Conservation (phyloP, 1,140 invertebrate species). For the Pseudomyrmex pallidus region DNA sequence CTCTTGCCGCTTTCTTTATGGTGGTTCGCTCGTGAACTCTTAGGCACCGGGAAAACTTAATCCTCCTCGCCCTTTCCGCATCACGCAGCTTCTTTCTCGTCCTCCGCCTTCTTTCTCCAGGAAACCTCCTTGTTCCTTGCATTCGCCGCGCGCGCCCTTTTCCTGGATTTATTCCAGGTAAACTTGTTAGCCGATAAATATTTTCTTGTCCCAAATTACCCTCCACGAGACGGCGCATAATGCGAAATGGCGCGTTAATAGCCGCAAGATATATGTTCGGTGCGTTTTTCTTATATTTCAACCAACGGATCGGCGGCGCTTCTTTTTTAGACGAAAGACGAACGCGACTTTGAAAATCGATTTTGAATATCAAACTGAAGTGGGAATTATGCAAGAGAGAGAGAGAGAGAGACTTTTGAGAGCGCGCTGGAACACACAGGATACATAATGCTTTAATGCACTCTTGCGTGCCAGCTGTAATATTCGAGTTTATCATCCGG, state of each 20-base stretch:
- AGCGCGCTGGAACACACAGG: too few relatives aligned
- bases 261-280: not conserved
- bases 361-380: too few relatives aligned
- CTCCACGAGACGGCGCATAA: conserved; percentile 39
- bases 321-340: too few relatives aligned
- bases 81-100: conserved; percentile 22
- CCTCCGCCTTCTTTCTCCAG: not conserved
- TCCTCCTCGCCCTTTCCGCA: conserved; percentile 47
- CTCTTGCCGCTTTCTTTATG: conserved; percentile 42
- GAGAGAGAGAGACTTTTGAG: too few relatives aligned
- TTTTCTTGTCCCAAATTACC: conserved; percentile 57
- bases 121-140: too few relatives aligned
- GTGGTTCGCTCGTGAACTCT: conserved; percentile 51
- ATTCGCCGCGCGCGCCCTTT: conserved; percentile 1
- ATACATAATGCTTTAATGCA: too few relatives aligned
- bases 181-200: conserved; percentile 60
- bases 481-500: not conserved
- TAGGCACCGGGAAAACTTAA: conserved; percentile 54
- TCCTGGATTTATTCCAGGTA: conserved; percentile 56
- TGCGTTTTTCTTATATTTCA: not conserved
- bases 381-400: too few relatives aligned
- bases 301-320: too few relatives aligned
- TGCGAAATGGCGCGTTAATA: conserved; percentile 49
- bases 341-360: too few relatives aligned
- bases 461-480: too few relatives aligned